Conservation (phyloP, 2,888 invertebrate species). For the Eupithecia vulgata region DNA sequence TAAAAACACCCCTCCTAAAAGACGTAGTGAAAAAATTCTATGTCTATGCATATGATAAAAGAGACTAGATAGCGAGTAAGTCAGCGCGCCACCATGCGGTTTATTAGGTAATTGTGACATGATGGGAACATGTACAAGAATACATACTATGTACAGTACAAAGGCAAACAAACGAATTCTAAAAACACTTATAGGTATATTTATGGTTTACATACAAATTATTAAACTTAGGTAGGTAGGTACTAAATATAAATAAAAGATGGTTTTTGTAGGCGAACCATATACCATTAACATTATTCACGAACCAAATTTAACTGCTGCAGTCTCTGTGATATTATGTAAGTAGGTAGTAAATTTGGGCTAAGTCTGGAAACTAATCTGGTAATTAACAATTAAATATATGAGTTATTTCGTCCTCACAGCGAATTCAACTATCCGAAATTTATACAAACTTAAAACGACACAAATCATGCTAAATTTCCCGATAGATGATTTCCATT, state of each 20-base stretch:
- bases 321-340: not conserved
- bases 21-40: no score
- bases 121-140: no score
- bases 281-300: no score
- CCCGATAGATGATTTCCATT: not conserved
- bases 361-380: not conserved
- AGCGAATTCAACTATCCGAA: not conserved
- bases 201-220: not conserved
- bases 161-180: not conserved
- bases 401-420: not conserved
- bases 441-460: not conserved
- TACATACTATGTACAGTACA: no score
- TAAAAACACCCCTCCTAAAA: no score
- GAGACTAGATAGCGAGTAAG: no score
- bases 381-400: not conserved
- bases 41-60: no score
- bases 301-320: not conserved
- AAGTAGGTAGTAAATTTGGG: not conserved
- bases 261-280: no score
- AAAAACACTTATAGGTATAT: not conserved
- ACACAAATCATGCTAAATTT: not conserved
- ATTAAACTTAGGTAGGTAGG: not conserved
- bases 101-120: no score
- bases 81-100: no score
- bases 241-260: not conserved